Evolutionary conservation across 2,113 vertebrate genomes (phyloP).

Genomic region (Cavia aperea): DNA sequence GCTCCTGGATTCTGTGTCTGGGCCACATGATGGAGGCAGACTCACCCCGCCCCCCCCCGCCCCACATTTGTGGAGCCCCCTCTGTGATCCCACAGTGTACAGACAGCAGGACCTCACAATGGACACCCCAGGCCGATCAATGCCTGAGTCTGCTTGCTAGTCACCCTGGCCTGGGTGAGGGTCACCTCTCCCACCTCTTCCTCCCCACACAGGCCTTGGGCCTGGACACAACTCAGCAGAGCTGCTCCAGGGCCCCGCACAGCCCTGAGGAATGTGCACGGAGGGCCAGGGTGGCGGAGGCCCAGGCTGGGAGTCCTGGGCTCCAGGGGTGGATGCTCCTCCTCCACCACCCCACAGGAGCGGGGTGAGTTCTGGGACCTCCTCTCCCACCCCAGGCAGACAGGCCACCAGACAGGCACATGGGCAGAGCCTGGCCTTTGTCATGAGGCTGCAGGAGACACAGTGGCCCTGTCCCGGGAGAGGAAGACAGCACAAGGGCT

Average conservation of each 20-base stretch:
- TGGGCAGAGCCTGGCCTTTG: not conserved
- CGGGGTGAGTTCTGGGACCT: not conserved
- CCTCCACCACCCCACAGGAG: not conserved
- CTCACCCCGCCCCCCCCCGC: too few relatives aligned
- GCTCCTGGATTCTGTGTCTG: not conserved
- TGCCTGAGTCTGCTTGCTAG: not conserved
- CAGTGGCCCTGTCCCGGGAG: too few relatives aligned
- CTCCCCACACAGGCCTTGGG: not conserved
- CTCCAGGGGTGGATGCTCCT: not conserved
- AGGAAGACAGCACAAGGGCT: not conserved
- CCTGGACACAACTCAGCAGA: not conserved
- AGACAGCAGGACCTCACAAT: not conserved
- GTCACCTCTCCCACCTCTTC: not conserved
- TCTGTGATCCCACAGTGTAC: not conserved
- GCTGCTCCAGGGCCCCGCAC: not conserved
- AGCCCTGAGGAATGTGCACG: not conserved
- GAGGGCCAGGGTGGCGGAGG: not conserved
- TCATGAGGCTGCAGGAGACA: not conserved
- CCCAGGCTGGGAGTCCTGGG: not conserved
- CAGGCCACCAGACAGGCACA: too few relatives aligned
- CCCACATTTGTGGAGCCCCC: not conserved
- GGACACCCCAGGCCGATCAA: not conserved
- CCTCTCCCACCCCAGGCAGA: not conserved
- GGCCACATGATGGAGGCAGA: not conserved
- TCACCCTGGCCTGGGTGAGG: not conserved